Evolutionary conservation across 2,797 vertebrate genomes (phyloP), one percentile per base, ranked within the genome.

Genomic region (Gambelia wislizenii): DNA sequence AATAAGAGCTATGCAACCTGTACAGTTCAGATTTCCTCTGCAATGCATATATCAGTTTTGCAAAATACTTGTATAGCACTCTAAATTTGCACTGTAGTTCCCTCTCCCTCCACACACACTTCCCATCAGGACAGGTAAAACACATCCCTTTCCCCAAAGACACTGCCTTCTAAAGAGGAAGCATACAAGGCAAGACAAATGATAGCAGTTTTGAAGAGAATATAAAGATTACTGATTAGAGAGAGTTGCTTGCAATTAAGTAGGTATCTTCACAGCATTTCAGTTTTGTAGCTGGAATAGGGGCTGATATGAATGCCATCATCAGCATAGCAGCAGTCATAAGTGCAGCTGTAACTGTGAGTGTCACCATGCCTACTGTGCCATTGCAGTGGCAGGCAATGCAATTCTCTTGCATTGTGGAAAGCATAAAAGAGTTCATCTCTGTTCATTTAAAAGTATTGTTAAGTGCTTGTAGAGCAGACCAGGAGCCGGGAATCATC

Each of bases 151-250:
- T 91, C 85, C 82, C 88, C 64, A 64, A 92, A 93, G 84, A 95
- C 82, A 30, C 47, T 92, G 89, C 81, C 85, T 78, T 90, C 83
- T 88, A 92, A 92, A 86, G 91, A 93, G 47, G 54, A 47, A 27
- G 52, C 33, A 94, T 79, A 93, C 90, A 94, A 93, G 88, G 85
- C 89, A 95, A 94, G 92, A 93, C 2, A 93, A 89, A 95, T 91
- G 91, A 94, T 89, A 93, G 91, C 92, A 91, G 90, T 93, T 95
- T 91, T 82, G 52, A 33, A 42, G 44, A 59, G 86, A 91, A 89
- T 93, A 87, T 89, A 83, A 92, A 92, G 64, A 92, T 90, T 90
- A 33, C 70, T 93, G 6, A 79, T 93, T 83, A 64, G 79, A 83
- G 77, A 88, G 25, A 56, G 2, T 4, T 59, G 8, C 75, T 74